Evolutionary conservation across 2,113 vertebrate species (phyloP).

Genomic region (Lycaon pictus): DNA sequence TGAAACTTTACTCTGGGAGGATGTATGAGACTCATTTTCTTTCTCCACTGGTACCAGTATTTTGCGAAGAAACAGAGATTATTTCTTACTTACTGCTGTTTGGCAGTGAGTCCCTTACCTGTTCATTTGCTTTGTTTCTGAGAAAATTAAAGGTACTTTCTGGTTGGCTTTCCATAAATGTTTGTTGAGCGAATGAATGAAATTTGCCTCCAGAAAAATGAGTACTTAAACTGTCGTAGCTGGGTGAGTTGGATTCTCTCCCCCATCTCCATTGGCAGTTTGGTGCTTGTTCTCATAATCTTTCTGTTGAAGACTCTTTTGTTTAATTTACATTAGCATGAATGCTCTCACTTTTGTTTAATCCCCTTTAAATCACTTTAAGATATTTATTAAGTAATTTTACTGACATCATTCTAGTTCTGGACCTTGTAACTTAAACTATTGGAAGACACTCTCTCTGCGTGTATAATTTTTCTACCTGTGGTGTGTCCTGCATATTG

Average conservation of each 20-base stretch:
- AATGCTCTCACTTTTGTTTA: not conserved
- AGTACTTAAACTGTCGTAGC: not conserved
- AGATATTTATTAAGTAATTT: not conserved
- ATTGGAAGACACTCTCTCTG: not conserved
- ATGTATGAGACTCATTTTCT: not conserved
- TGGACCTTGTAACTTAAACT: not conserved
- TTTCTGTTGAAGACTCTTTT: not conserved
- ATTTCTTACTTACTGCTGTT: not conserved
- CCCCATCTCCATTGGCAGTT: not conserved
- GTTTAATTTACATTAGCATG: not conserved
- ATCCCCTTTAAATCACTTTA: not conserved
- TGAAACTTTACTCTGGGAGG: not conserved
- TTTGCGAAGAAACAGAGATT: not conserved
- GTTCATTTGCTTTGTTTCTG: not conserved
- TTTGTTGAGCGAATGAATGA: constrained; percentile 41
- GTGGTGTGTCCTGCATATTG: not conserved
- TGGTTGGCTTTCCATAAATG: not conserved
- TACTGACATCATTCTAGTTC: not conserved
- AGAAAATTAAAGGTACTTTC: not conserved
- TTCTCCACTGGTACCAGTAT: not conserved
- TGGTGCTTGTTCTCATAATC: not conserved
- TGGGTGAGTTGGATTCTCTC: not conserved
- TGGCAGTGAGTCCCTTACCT: not conserved
- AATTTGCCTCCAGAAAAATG: not conserved
- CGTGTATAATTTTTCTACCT: not conserved